Base-by-base conservation (phyloP, 2,888 invertebrate genomes). In the Cryptocephalus primarius region DNA sequence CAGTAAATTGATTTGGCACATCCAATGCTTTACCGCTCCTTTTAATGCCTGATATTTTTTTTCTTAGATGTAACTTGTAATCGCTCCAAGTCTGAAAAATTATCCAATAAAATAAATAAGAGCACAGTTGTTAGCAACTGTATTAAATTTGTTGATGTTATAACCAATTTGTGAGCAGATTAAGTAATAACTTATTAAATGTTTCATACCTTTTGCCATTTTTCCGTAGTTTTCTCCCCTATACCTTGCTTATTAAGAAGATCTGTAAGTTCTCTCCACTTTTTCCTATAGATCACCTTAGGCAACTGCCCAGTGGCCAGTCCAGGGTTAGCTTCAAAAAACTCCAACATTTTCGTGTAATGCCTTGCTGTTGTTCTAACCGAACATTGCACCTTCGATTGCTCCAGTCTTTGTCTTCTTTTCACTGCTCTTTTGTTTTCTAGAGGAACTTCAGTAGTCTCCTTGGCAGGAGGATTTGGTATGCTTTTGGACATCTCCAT, bases 211-310 rank as follows among this genome's bases (percentile, higher is more conserved):
- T 45, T 45, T 43, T 48, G 48, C 48, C 48, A 48, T 40, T 48
- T 45, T 43, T 45, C 45, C 8, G 48, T 48, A 12, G 48, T 45
- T 42, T 48, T 48, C 39, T 45, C 48, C 14, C 48, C 48, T 39
- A 48, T 42, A 8, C 48, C 48, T 14, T 45, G 45, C 9, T 39
- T 32, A 31, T 48, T 48, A 9, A 48, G 38, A 12, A 45, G 38
- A 33, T 45, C 45, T 32, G 48, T 48, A 42, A 48, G 33, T 14
- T 48, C 48, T n/a, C 45, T 34, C 45, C 48, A 48, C 31, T 45
- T 45, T 36, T 48, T 48, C 39, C 48, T 40, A 31, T 48, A 48
- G 14, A 41, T 44, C 31, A 45, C 45, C 42, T 48, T 48, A 8
- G 43, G 44, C 33, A 48, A 38, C 41, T 48, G 48, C 31, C 48